A percentile compares a stretch with the other conserved stretches of the same genome.
These are phyloP conservation scores for Aspidoscelis tigris DNA, from an alignment of 2,113 vertebrate species.

Conservation along the genomic window DNA sequence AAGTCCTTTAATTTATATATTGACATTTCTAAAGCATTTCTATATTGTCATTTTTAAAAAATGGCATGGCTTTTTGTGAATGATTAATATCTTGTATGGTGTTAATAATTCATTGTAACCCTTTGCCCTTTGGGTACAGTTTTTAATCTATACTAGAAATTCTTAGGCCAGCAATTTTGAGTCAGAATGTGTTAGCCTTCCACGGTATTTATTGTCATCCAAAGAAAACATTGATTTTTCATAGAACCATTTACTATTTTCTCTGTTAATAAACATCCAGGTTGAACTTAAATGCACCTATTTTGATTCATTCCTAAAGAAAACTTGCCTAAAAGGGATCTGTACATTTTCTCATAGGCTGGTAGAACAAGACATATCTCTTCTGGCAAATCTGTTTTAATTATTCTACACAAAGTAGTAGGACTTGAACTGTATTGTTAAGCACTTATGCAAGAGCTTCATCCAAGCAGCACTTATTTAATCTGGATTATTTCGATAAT, in stretches of 20 bases:
- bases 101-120: background rate
- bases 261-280: conserved; percentile 1
- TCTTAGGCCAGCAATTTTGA: background rate
- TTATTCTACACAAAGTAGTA: background rate
- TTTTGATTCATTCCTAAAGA: background rate
- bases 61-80: too few relatives aligned
- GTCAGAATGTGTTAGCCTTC: conserved; percentile 17
- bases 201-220: background rate
- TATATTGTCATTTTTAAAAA: background rate
- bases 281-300: background rate
- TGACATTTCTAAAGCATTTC: background rate
- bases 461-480: too few relatives aligned
- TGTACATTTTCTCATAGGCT: conserved; percentile 36
- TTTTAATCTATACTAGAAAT: background rate
- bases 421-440: conserved; percentile 54
- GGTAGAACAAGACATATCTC: conserved; percentile 46
- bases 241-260: background rate
- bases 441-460: too few relatives aligned
- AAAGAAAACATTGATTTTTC: conserved; percentile 12
- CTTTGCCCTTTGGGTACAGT: background rate
- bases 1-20: too few relatives aligned
- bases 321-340: background rate
- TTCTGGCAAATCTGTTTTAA: conserved; percentile 58
- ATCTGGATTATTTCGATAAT: too few relatives aligned
- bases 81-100: background rate